Evolutionary conservation across 2,113 vertebrate genomes (phyloP), one percentile per base, ranked within the genome.

Genomic region (Rhodinocichla rosea): DNA sequence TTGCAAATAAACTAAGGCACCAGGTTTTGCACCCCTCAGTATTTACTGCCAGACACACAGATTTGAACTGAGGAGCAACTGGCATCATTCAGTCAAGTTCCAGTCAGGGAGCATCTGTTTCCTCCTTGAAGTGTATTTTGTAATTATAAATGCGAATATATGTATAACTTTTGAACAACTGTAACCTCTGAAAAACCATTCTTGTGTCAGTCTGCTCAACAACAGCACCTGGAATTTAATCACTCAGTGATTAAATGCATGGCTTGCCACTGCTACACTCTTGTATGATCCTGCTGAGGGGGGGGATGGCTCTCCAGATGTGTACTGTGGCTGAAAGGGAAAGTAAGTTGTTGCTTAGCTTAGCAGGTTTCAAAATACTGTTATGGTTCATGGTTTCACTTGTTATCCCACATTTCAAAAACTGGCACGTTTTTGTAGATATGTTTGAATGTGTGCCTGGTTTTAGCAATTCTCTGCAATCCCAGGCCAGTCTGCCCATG

Each of bases 401-500:
- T 42, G 3, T 42, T 26, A 15, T 47, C 7, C 15, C 19, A 75
- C 27, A 52, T 83, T 57, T 75, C 70, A 70, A 63, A 74, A 85
- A 13, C 40, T 11, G 7, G 6, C 45, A 39, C 7, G 4, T 15
- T 24, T 67, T 83, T 53, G 50, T 57, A 57, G 13, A 30, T 44
- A 18, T 9, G 5, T 44, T 63, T 50, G 50, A 26, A 21, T 15
- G 11, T n/a, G 11, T 60, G 40, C n/a, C 50, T 57, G 27, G 13
- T 67, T 24, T 78, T 35, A 65, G 40, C 21, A 39, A 67, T 62
- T 79, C 18, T 59, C 52, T 59, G 21, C 27, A n/a, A 42, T 26
- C 7, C 19, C 14, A 42, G 44, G 8, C 1, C 1, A 42, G 20
- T 8, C n/a, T 42, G 19, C 22, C 35, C 21, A 13, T 0, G 4